Base-by-base conservation (phyloP, 2,113 vertebrate genomes). In the Polyodon spathula region DNA sequence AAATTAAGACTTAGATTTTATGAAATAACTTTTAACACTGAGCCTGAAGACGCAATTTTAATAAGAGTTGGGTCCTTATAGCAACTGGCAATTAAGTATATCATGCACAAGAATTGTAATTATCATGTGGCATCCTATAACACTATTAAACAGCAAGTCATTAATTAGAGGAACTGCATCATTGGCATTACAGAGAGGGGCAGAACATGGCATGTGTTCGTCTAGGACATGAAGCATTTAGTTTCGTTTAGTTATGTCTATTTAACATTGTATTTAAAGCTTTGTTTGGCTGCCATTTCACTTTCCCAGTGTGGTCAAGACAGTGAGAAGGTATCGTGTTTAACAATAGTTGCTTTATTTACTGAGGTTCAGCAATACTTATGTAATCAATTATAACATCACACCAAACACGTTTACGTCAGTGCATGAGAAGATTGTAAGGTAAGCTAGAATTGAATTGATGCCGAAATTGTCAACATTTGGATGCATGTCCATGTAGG, bases 141-240 rank as follows among this genome's bases (percentile, higher is more conserved):
- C 76, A 68, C 77, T 73, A 70, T 79, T 83, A 81, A 79, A 76
- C 78, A 74, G 73, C 73, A 62, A 68, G 63, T 76, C 81, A 81
- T 86, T 85, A 84, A 84, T 84, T 86, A 84, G 71, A 69, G 76
- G 71, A 68, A 63, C 38, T 64, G 59, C 70, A 70, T 71, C 63
- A 60, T 71, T 58, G 68, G 80, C 73, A 76, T 76, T 70, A 68
- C 63, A 76, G 58, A 63, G 38, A 40, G 37, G 46, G 48, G 50
- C 44, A 14, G 41, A 7, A 54, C 17, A 38, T 57, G 64, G 62
- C 68, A 50, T 40, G 11, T 63, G 58, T 58, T 58, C 63, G 62
- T 68, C 58, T 64, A 38, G 9, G 9, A 11, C 46, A 8, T n/a
- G 58, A 60, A 66, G 67, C 62, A 70, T 41, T 27, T 38, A 56